Evolutionary conservation across 2,113 vertebrate genomes (phyloP), one percentile per base, ranked within the genome.

Genomic region (Xyliphius kryptos): DNA sequence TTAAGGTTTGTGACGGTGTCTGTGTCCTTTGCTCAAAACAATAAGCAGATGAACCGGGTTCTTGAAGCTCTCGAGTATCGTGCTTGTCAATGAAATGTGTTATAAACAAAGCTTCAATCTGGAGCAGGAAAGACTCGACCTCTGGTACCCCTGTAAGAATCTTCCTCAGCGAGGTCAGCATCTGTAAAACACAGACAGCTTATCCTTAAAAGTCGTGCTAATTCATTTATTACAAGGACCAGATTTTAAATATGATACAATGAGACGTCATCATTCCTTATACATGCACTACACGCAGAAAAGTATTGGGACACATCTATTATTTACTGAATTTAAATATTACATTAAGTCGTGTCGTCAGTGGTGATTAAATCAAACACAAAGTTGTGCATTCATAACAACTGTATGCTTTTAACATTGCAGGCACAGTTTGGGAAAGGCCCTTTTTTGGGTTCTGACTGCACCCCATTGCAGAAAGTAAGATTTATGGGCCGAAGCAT

Each of bases 141-240:
- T 90, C 91, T 46, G 85, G 84, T 56, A 92, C 81, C 47, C 82
- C 86, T 76, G 87, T 85, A 78, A 97, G 74, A 75, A 91, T 90
- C 78, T 85, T 90, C 76, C 88, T 90, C 77, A 98, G 77, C 73
- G 93, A 96, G 6, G 88, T 88, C 84, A 98, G 78, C 80, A 98
- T 92, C 96, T 98, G 63, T 15, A 58, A 16, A 68, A 50, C 32
- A 63, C 44, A 72, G 67, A 22, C 1, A 36, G 12, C 17, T 14
- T 16, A 3, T 12, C 5, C 16, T 36, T 16, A 46, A 41, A 32
- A 32, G 26, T 32, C 26, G 1, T 32, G 26, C 4, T 32, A 5
- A 5, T 32, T 6, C 4, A 32, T 11, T 41, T 41, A 11, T 14
- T 41, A 41, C 40, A 14, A 7, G 2, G 1, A 41, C 40, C 40